These are phyloP conservation scores for Marasmarcha lunaedactyla DNA, from an alignment of 2,888 invertebrate species.

Conservation along the genomic window DNA sequence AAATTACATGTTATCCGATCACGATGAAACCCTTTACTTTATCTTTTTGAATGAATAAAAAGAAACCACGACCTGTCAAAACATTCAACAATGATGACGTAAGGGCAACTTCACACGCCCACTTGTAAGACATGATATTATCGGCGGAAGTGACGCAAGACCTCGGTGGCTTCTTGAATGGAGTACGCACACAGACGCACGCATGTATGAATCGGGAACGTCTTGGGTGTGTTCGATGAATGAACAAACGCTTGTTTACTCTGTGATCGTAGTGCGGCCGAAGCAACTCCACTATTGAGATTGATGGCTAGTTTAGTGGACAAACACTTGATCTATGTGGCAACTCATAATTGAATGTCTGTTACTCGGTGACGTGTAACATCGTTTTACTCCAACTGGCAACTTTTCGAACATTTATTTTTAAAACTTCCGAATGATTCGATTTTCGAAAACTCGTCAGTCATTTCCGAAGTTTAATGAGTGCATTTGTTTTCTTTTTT, in stretches of 20 bases:
- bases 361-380: conserved; percentile 36
- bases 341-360: conserved; percentile 42
- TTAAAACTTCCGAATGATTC: conserved; percentile 45
- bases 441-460: conserved; percentile 45
- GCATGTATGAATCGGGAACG: conserved; percentile 15
- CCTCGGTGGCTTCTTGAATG: conserved; percentile 45
- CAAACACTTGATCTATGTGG: conserved; percentile 31
- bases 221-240: conserved; percentile 37
- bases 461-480: conserved; percentile 66
- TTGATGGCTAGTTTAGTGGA: conserved; percentile 39
- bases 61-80: conserved; percentile 41
- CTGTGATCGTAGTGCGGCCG: conserved; percentile 30
- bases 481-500: conserved; percentile 8
- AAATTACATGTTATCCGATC: conserved; percentile 6
- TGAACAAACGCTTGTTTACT: conserved; percentile 46
- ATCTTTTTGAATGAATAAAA: conserved; percentile 10
- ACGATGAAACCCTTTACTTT: conserved; percentile 35
- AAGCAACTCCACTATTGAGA: conserved; percentile 38
- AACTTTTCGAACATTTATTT: conserved; percentile 47
- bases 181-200: conserved; percentile 37
- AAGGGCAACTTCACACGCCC: conserved; percentile 51
- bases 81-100: conserved; percentile 30
- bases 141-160: conserved; percentile 57
- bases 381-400: conserved; percentile 26
- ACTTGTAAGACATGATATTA: conserved; percentile 53